Evolutionary conservation across 1,140 invertebrate genomes (phyloP).

Genomic region (Drosophila triauraria): DNA sequence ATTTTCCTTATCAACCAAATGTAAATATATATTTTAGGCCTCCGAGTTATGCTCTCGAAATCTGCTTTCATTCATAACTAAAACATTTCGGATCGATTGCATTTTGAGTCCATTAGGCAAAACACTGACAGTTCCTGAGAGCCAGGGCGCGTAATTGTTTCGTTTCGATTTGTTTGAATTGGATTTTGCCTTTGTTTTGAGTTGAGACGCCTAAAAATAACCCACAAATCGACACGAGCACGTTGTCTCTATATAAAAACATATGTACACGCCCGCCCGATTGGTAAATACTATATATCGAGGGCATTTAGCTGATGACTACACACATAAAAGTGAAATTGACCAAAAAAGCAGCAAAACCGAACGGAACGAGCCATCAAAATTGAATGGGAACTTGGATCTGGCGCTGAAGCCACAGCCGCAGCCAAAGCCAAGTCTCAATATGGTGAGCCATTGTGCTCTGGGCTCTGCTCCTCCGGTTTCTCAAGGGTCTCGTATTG

Average conservation of each 20-base stretch:
- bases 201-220: constrained; percentile 69
- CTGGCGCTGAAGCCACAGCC: constrained; percentile 4
- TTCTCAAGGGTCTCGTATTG: constrained; percentile 43
- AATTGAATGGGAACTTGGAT: constrained; percentile 62
- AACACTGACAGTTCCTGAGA: constrained; percentile 36
- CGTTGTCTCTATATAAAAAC: constrained; percentile 63
- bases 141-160: constrained; percentile 60
- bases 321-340: constrained; percentile 80
- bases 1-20: neutral
- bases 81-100: constrained; percentile 30
- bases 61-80: constrained; percentile 11
- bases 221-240: constrained; percentile 63
- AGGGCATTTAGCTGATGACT: constrained; percentile 76
- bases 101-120: constrained; percentile 38
- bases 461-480: constrained; percentile 4
- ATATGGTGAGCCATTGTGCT: constrained; percentile 8
- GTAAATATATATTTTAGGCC: neutral
- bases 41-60: neutral
- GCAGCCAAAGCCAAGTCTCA: constrained; percentile 16
- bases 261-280: constrained; percentile 29
- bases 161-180: constrained; percentile 41
- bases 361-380: constrained; percentile 62
- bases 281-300: constrained; percentile 25
- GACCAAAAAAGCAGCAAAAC: constrained; percentile 67
- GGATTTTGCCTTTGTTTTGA: constrained; percentile 24